Percentiles rank a stretch among this genome's conserved stretches.
phyloP scores from a whole-genome alignment of 1,140 invertebrate genomes.

The Ruditapes philippinarum region DNA sequence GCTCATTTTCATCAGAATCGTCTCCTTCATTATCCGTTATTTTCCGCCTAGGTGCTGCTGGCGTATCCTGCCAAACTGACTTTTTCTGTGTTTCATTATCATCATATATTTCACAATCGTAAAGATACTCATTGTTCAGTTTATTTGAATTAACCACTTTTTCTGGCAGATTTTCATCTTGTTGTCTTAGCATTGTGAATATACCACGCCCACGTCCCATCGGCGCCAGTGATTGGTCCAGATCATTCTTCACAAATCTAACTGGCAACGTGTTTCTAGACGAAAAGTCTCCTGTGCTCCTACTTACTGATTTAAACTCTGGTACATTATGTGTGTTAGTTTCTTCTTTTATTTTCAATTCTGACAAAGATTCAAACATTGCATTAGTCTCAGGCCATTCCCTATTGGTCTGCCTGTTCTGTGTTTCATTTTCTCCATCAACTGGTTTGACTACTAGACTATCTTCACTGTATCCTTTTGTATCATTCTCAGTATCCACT shows the following conservation, averaged over 20 bases:
- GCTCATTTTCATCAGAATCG: not conserved
- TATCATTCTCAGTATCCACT: too few relatives aligned
- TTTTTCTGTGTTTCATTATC: not conserved
- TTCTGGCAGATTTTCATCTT: not conserved
- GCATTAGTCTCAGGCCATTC: not conserved
- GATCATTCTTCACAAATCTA: not conserved
- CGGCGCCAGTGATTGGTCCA: not conserved
- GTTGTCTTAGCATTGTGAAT: not conserved
- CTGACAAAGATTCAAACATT: slow-evolving; percentile 9
- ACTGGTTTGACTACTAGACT: not conserved
- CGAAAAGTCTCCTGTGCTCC: not conserved
- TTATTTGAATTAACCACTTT: not conserved
- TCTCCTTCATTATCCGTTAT: not conserved
- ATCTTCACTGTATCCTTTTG: too few relatives aligned
- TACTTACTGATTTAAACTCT: not conserved
- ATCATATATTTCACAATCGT: not conserved
- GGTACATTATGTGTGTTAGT: not conserved
- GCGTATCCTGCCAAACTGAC: not conserved
- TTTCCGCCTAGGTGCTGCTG: not conserved
- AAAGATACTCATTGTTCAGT: not conserved
- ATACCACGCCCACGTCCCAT: slow-evolving; percentile 33
- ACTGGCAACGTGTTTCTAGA: not conserved
- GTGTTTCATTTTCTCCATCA: not conserved
- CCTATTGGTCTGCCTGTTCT: not conserved
- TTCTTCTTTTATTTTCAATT: slow-evolving; percentile 31